Base-by-base conservation (phyloP, 2,113 vertebrate species). In the Alaudala cheleensis region DNA sequence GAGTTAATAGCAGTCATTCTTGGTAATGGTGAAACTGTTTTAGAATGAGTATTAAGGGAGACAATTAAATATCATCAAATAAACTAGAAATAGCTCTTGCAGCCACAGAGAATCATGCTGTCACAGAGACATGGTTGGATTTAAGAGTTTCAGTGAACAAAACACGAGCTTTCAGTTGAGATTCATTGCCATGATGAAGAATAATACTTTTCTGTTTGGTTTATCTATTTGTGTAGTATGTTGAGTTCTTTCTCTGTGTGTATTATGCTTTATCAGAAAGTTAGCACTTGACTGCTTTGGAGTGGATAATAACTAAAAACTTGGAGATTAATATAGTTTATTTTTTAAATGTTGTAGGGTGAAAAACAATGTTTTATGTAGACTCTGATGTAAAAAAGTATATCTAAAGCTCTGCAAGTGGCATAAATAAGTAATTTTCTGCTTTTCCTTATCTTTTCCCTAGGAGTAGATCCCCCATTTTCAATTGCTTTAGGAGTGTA, bases 41-140 rank as follows among this genome's bases (percentile, higher is more conserved):
- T 42, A 82, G 74, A 93, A 84, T 53, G 20, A 91, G 51, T 64
- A 37, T 90, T 95, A 91, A 78, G 16, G 13, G 54, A 54, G 22
- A 44, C 26, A 89, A 88, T 95, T 91, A 88, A 92, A 50, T 83
- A 79, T 25, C 29, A 61, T 81, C 64, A 91, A 73, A 76, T 83
- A 86, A 87, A 72, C 42, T 57, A 51, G 49, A 81, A 94, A 51
- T 61, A 70, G 58, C 58, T 90, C 34, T 72, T 84, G 72, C 9
- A 5, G 57, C 61, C 42, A 28, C 53, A 53, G 37, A 67, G 54
- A 64, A 45, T 45, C 28, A 11, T 17, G 60, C 24, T 81, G 10
- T 60, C 54, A 40, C 14, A 45, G 80, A 79, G 45, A 72, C 31
- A 50, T 77, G 20, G 65, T 39, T 76, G 1, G 26, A 79, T 72